These are phyloP conservation scores for Habropoda laboriosa DNA, from an alignment of 1,140 invertebrate genomes.

Conservation along the genomic window DNA sequence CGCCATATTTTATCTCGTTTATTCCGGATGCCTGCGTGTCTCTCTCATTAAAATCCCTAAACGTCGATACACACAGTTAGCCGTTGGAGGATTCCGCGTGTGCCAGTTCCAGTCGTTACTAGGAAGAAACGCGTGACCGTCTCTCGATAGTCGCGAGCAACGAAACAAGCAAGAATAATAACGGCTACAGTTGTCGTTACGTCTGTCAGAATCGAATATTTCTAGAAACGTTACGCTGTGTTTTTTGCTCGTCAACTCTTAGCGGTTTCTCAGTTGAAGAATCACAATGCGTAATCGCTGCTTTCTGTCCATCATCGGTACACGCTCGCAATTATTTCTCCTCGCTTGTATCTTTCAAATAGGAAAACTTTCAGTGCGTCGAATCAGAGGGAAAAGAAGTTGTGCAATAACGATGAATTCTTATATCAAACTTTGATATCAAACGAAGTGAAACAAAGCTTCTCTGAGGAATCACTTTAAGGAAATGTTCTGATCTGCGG, in stretches of 20 bases:
- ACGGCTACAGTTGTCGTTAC: neutral
- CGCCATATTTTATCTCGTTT: neutral
- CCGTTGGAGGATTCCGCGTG: neutral
- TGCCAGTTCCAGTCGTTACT: slow-evolving; percentile 8
- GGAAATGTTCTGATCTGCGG: too few relatives aligned
- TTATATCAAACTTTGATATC: too few relatives aligned
- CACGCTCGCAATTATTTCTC: neutral
- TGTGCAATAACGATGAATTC: too few relatives aligned
- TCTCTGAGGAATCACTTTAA: too few relatives aligned
- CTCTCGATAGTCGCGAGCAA: neutral
- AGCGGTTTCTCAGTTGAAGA: neutral
- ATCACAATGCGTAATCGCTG: neutral
- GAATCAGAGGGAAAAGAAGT: too few relatives aligned
- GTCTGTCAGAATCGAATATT: neutral
- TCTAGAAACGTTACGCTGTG: neutral
- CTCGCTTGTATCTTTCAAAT: too few relatives aligned
- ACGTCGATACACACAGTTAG: neutral
- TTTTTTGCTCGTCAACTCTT: too few relatives aligned
- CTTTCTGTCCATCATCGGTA: neutral
- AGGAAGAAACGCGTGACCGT: neutral
- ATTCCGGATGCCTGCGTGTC: neutral
- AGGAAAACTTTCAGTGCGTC: too few relatives aligned
- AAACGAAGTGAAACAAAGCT: too few relatives aligned
- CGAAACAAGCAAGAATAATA: neutral
- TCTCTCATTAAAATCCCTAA: neutral